Evolutionary conservation across 2,888 invertebrate genomes (phyloP).

Genomic region (Torymus auratus): DNA sequence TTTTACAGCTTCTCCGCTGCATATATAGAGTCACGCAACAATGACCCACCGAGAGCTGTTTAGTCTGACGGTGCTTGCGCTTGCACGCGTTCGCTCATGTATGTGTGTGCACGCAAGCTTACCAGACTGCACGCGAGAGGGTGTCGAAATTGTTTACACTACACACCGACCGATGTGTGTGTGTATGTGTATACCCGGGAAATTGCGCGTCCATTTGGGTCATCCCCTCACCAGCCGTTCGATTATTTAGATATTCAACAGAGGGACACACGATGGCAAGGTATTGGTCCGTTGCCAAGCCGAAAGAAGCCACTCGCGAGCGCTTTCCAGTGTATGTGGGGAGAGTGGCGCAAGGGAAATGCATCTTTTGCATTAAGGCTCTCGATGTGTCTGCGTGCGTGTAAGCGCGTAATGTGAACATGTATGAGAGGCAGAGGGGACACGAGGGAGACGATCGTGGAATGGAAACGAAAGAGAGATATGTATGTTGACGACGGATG

Average conservation of each 20-base stretch:
- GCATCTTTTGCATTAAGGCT: constrained; percentile 27
- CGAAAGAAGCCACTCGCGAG: constrained; percentile 5
- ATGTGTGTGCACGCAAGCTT: too few relatives aligned
- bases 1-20: not conserved
- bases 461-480: too few relatives aligned
- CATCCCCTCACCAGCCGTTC: constrained; percentile 18
- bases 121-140: too few relatives aligned
- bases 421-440: too few relatives aligned
- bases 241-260: constrained; percentile 52
- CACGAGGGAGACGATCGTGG: too few relatives aligned
- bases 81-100: too few relatives aligned
- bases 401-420: too few relatives aligned
- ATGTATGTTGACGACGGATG: too few relatives aligned
- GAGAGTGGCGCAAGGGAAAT: not conserved
- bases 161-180: not conserved
- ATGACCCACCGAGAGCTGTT: constrained; percentile 31
- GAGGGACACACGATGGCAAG: not conserved
- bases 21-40: constrained; percentile 18
- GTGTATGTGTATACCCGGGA: not conserved
- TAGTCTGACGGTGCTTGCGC: constrained; percentile 19
- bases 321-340: not conserved
- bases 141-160: constrained; percentile 45
- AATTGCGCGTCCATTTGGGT: constrained; percentile 40
- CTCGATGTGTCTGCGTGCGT: not conserved
- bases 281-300: constrained; percentile 43